Percentiles rank a stretch among this genome's conserved stretches.
Evolutionary conservation across 2,113 vertebrate species (phyloP).

Genomic region (Corvus cornix): DNA sequence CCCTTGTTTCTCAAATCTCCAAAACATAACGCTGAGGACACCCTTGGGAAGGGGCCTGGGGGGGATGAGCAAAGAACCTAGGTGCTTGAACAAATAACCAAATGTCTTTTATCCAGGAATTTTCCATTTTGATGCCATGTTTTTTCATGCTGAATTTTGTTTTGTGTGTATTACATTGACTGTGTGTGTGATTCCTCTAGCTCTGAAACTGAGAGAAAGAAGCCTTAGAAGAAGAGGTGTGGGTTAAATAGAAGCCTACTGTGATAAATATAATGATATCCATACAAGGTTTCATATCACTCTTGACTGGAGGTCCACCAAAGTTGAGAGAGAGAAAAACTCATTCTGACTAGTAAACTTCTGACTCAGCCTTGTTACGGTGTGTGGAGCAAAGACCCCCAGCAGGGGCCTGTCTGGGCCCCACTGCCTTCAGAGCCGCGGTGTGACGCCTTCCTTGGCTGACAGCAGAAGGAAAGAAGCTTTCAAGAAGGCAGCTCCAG

Average conservation of each 20-base stretch:
- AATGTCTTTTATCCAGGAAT: neutral
- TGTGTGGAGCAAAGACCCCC: neutral
- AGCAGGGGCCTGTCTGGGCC: no score
- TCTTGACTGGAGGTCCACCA: neutral
- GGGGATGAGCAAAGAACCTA: neutral
- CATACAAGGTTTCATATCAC: neutral
- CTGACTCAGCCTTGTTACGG: rapidly evolving
- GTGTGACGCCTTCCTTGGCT: neutral
- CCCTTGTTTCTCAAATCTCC: neutral
- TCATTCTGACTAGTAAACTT: neutral
- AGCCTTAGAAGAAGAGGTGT: neutral
- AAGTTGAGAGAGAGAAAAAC: neutral
- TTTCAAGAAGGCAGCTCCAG: neutral
- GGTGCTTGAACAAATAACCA: neutral
- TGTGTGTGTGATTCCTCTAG: neutral
- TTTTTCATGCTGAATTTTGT: neutral
- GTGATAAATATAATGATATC: neutral
- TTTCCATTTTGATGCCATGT: neutral
- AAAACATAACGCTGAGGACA: neutral
- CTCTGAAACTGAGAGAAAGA: neutral
- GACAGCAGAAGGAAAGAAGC: neutral
- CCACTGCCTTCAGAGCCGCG: neutral
- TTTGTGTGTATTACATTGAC: neutral
- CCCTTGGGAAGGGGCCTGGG: neutral
- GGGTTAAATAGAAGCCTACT: neutral